Conservation (phyloP, 1,140 invertebrate species). For the Conus ventricosus region DNA sequence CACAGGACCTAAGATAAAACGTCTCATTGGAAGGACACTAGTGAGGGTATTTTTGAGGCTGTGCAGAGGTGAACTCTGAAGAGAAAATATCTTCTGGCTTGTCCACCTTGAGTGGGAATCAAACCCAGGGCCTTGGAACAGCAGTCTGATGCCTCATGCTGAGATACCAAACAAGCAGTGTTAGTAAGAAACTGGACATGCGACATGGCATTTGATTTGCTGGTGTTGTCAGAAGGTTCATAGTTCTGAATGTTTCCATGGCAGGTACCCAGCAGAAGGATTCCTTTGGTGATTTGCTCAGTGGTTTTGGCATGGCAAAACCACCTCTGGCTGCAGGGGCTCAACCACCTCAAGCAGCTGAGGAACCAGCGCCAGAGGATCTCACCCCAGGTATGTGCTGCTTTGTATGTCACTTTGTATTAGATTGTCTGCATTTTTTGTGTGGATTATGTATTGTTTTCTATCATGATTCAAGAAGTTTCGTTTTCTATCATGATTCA, state of each 20-base stretch:
- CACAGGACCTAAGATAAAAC: too few species aligned
- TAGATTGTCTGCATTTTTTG: not conserved
- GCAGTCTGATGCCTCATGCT: too few species aligned
- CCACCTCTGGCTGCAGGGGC: conserved; percentile 48
- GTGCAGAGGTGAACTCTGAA: too few species aligned
- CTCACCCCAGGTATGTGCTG: conserved; percentile 27
- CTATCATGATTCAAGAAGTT: not conserved
- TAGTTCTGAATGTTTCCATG: not conserved
- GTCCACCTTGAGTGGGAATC: too few species aligned
- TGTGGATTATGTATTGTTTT: not conserved
- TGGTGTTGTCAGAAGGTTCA: too few species aligned
- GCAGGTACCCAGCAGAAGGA: conserved; percentile 48
- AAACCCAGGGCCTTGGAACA: too few species aligned
- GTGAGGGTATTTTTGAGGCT: too few species aligned
- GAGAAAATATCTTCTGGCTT: too few species aligned
- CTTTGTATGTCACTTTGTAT: not conserved
- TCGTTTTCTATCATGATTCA: not conserved
- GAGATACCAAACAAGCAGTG: too few species aligned
- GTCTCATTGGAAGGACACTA: too few species aligned
- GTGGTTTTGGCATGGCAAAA: conserved; percentile 59
- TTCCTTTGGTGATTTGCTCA: conserved; percentile 68
- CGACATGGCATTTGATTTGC: too few species aligned
- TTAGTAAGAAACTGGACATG: too few species aligned
- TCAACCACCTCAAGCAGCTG: conserved; percentile 52
- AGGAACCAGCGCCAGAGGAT: conserved; percentile 52